phyloP scores from a whole-genome alignment of 2,797 vertebrate species.

The Scomberomorus guttatus region DNA sequence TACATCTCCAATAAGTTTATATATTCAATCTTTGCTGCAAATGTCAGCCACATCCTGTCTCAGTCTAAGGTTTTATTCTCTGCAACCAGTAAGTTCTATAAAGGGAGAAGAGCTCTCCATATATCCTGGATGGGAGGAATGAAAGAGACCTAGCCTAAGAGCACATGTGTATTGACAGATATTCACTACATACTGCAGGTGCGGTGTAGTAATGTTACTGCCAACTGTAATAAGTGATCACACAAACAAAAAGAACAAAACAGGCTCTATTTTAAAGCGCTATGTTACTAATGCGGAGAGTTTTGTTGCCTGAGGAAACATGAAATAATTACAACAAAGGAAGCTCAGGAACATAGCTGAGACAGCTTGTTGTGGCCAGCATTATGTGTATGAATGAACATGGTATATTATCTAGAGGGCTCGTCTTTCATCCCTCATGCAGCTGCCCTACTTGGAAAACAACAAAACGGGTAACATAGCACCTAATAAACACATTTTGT shows the following conservation, averaged over 20 bases:
- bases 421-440: constrained; percentile 49
- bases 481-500: neutral
- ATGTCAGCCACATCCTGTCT: neutral
- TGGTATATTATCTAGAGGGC: neutral
- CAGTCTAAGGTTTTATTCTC: too few species aligned
- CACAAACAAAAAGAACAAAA: neutral
- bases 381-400: neutral
- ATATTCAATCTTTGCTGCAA: neutral
- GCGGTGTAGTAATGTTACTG: neutral
- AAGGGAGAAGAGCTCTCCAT: neutral
- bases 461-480: constrained; percentile 1
- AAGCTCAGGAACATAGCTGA: neutral
- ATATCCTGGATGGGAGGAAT: neutral
- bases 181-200: neutral
- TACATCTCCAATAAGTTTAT: neutral
- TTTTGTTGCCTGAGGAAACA: constrained; percentile 24
- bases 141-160: neutral
- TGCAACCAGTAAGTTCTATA: neutral
- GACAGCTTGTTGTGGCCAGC: constrained; percentile 15
- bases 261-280: neutral
- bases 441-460: constrained; percentile 43
- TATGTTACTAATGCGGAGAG: neutral
- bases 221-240: neutral
- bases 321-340: constrained; percentile 25
- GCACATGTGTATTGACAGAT: neutral